These are phyloP conservation scores for Heteromyza rotundicornis DNA, from an alignment of 2,888 invertebrate genomes.

Conservation along the genomic window DNA sequence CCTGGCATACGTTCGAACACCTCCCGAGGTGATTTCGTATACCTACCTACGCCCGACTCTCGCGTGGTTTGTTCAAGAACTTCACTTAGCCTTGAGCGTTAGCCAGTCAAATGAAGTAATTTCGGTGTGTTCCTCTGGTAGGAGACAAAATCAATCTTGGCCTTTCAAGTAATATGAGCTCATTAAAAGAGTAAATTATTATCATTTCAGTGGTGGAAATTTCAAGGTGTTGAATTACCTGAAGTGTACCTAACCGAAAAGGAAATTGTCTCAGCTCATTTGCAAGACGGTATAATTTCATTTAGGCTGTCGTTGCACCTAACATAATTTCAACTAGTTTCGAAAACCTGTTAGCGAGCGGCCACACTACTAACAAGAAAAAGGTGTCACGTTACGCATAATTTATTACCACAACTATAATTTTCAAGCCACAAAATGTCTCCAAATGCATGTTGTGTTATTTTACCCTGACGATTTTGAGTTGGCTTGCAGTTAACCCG, in stretches of 20 bases:
- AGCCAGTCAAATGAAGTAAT: neutral
- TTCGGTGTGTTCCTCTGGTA: neutral
- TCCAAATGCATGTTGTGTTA: slow-evolving; percentile 24
- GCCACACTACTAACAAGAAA: slow-evolving; percentile 41
- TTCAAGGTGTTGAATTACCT: too few relatives aligned
- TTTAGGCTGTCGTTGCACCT: too few relatives aligned
- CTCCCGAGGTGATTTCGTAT: slow-evolving; percentile 20
- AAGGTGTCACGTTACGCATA: slow-evolving; percentile 61
- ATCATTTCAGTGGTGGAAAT: too few relatives aligned
- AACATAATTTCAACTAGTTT: neutral
- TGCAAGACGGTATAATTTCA: too few relatives aligned
- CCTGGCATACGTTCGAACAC: slow-evolving; percentile 21
- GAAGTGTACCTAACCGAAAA: too few relatives aligned
- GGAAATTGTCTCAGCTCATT: too few relatives aligned
- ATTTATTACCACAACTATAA: slow-evolving; percentile 51
- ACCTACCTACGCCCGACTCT: neutral
- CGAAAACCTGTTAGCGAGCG: neutral
- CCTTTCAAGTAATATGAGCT: neutral
- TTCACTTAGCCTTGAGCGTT: neutral
- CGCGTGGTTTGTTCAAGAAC: neutral
- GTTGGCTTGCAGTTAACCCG: neutral
- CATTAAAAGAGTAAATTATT: neutral
- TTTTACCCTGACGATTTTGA: slow-evolving; percentile 12
- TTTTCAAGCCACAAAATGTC: slow-evolving; percentile 38
- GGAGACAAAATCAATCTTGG: neutral